Evolutionary conservation across 2,113 vertebrate species (phyloP).

Genomic region (Ellobius talpinus): DNA sequence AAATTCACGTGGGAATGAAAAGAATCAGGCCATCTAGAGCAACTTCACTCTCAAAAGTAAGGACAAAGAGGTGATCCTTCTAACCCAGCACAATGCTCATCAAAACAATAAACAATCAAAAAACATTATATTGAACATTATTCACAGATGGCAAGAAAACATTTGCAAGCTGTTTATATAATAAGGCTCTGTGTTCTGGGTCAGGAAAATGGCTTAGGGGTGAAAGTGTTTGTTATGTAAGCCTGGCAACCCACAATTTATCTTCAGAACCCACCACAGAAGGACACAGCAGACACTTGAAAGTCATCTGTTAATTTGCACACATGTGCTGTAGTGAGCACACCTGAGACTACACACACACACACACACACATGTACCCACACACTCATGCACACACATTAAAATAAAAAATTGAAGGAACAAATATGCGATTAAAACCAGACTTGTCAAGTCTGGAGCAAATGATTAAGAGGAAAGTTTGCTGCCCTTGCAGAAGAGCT

Average conservation of each 20-base stretch:
- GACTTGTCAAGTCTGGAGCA: neutral
- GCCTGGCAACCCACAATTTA: neutral
- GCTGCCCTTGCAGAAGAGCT: neutral
- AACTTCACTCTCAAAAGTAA: neutral
- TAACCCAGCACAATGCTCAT: neutral
- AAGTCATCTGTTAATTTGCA: neutral
- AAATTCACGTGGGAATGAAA: neutral
- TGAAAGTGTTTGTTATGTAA: neutral
- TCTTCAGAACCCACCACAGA: neutral
- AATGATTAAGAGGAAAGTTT: neutral
- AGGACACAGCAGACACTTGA: neutral
- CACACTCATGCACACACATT: neutral
- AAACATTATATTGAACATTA: neutral
- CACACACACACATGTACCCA: neutral
- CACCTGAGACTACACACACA: neutral
- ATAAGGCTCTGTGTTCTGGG: neutral
- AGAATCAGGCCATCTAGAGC: neutral
- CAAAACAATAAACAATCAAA: neutral
- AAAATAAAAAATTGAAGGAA: neutral
- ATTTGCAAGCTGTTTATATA: neutral
- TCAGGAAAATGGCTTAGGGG: neutral
- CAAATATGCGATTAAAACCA: neutral
- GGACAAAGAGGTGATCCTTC: neutral
- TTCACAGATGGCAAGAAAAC: neutral
- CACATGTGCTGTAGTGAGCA: neutral